Conservation (phyloP, 2,888 invertebrate genomes). For the Sinotaia quadrata region DNA sequence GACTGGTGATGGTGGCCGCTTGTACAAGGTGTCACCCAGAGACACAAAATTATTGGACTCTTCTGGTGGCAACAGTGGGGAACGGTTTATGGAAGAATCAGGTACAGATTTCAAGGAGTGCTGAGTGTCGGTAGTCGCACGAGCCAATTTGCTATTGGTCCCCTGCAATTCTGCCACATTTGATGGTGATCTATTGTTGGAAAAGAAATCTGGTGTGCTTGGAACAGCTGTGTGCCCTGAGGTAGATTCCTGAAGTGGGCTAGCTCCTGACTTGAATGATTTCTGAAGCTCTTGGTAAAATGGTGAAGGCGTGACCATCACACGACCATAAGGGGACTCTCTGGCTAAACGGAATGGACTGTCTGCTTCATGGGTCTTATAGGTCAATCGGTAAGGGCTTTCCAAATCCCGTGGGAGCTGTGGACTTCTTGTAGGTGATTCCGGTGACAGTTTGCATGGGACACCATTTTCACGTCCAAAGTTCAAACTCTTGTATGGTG, state of each 20-base stretch:
- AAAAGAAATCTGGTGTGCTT: background rate
- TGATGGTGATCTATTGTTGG: background rate
- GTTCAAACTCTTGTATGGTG: conserved; percentile 33
- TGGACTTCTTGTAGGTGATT: conserved; percentile 38
- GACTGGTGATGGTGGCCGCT: conserved; percentile 43
- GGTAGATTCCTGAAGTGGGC: background rate
- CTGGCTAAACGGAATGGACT: conserved; percentile 33
- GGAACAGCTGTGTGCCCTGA: background rate
- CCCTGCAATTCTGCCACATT: conserved; percentile 15
- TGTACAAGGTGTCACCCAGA: conserved; percentile 42
- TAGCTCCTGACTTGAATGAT: background rate
- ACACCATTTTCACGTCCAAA: conserved; percentile 23
- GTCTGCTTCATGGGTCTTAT: conserved; percentile 31
- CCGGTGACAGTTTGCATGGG: conserved; percentile 29
- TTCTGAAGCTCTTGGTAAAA: conserved; percentile 14
- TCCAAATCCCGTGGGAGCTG: conserved; percentile 36
- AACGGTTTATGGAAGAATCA: conserved; percentile 24
- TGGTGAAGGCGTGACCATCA: conserved; percentile 24
- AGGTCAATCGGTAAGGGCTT: conserved; percentile 33
- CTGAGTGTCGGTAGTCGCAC: conserved; percentile 27
- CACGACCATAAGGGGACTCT: conserved; percentile 19
- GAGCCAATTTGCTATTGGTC: background rate
- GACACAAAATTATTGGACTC: conserved; percentile 35
- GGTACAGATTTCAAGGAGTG: conserved; percentile 29
- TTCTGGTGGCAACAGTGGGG: conserved; percentile 21